Conservation (phyloP, 1,140 invertebrate genomes). For the Leguminivora glycinivorella region DNA sequence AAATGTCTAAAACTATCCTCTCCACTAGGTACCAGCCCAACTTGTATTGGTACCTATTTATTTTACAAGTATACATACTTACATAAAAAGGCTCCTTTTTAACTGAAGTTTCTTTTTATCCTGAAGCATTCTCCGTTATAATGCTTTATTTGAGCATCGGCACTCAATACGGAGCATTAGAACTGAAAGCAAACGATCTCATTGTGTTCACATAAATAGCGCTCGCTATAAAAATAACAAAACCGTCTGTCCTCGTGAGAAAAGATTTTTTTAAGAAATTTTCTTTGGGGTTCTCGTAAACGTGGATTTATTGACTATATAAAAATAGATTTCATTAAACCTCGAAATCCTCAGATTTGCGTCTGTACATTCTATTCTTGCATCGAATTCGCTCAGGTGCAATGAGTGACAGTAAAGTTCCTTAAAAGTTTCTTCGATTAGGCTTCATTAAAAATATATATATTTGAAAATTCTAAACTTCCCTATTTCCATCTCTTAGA, state of each 20-base stretch:
- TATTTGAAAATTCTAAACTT: too few relatives aligned
- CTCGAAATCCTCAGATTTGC: too few relatives aligned
- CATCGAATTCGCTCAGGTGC: too few relatives aligned
- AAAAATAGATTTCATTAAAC: too few relatives aligned
- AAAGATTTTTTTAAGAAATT: slow-evolving; percentile 8
- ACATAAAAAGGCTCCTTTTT: not conserved
- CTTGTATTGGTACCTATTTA: not conserved
- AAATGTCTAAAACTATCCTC: too few relatives aligned
- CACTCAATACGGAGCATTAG: slow-evolving; percentile 12
- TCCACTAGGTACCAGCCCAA: too few relatives aligned
- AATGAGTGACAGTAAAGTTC: too few relatives aligned
- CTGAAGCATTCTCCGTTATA: not conserved
- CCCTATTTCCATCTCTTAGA: too few relatives aligned
- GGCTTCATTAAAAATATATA: too few relatives aligned
- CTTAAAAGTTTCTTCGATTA: too few relatives aligned
- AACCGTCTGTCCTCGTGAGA: slow-evolving; percentile 7
- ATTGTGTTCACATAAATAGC: slow-evolving; percentile 19
- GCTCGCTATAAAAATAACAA: slow-evolving; percentile 10
- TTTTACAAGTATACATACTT: too few relatives aligned
- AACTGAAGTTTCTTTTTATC: not conserved
- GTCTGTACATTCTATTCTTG: too few relatives aligned
- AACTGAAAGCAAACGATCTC: slow-evolving; percentile 20
- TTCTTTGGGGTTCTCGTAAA: slow-evolving; percentile 14
- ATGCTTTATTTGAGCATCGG: slow-evolving; percentile 11
- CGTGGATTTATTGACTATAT: not conserved